Evolutionary conservation across 2,797 vertebrate genomes (phyloP), one percentile per base, ranked within the genome.

Genomic region (Ctenopoma multispine): DNA sequence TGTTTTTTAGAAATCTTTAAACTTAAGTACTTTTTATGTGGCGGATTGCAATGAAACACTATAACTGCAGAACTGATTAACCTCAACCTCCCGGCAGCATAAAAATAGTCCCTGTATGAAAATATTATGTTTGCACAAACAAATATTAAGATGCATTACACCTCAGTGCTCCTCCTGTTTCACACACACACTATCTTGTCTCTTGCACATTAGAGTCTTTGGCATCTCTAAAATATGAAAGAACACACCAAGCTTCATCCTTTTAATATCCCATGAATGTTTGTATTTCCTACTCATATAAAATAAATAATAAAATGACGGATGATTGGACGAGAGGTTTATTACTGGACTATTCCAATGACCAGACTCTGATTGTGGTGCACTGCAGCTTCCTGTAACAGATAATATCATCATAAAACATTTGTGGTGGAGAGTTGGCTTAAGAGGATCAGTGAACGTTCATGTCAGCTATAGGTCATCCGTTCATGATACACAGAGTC

Each of bases 381-480:
- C 68, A 63, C 34, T 54, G 72, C 55, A 23, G 80, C 66, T 72
- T 84, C 75, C 69, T 72, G 72, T 31, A 53, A 53, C 17, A 67
- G 79, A 86, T 82, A 77, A 86, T 63, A 76, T 87, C 83, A 79
- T 71, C 83, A 76, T 61, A 74, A 77, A 79, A 53, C 73, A 54
- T 75, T 59, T 68, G 71, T 38, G 63, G 57, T 59, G 53, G 69
- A 77, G 81, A 75, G 55, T 72, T 34, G 49, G 83, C 73, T 86
- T 87, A 87, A 89, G 88, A 82, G 87, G 85, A 89, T 93, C 89
- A 91, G 68, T 0, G 23, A 83, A 83, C 77, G 70, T 85, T 86
- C 87, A 49, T 84, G 86, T 90, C 84, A 87, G 84, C 87, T 63
- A 46, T 67, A 27, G 74, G 72, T 75, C 78, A 69, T 76, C 64